Evolutionary conservation across 2,888 invertebrate genomes (phyloP).

Genomic region (Lepidocyrtinus sp.): DNA sequence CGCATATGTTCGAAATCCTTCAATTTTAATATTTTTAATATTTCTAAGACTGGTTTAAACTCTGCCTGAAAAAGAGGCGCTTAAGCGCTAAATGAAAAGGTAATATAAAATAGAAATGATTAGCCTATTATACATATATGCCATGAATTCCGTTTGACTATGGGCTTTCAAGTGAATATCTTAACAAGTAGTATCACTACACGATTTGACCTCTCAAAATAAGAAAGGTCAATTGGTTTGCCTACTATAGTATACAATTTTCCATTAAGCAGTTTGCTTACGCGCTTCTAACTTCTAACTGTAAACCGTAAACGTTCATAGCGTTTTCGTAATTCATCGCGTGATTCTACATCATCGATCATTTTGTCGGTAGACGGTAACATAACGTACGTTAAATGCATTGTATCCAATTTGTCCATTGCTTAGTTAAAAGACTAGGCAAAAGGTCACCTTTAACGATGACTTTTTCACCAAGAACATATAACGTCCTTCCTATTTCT

Average conservation of each 20-base stretch:
- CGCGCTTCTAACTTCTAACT: not conserved
- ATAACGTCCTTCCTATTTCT: not conserved
- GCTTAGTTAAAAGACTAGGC: not conserved
- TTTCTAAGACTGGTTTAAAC: too few species aligned
- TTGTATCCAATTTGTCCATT: not conserved
- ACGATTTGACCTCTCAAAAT: not conserved
- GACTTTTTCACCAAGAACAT: not conserved
- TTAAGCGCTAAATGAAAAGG: too few species aligned
- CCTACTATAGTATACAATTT: too few species aligned
- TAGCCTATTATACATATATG: too few species aligned
- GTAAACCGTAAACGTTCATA: not conserved
- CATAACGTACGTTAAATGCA: not conserved
- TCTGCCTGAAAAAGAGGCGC: too few species aligned
- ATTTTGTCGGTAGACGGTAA: not conserved
- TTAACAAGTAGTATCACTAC: too few species aligned
- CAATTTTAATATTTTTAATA: too few species aligned
- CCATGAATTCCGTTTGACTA: too few species aligned
- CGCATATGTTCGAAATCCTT: too few species aligned
- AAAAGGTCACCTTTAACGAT: not conserved
- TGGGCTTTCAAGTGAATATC: too few species aligned
- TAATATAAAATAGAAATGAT: too few species aligned
- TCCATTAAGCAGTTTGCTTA: not conserved
- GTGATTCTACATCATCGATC: not conserved
- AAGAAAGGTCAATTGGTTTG: not conserved
- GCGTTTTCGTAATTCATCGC: too few species aligned